phyloP scores from a whole-genome alignment of 2,797 vertebrate species.

The Lacerta agilis region DNA sequence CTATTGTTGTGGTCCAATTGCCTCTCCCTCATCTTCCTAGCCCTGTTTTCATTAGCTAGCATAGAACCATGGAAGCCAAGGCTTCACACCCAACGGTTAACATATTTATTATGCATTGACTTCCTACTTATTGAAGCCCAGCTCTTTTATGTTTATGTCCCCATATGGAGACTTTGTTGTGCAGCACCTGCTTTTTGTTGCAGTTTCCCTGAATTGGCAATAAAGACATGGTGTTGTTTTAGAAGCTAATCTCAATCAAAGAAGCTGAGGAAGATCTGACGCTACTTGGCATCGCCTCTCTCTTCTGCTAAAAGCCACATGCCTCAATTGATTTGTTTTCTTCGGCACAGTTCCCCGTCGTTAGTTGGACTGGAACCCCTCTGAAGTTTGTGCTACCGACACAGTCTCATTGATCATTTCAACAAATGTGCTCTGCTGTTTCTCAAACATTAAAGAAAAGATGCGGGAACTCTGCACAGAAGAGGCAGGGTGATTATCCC shows the following conservation, averaged over 20 bases:
- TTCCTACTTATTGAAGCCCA: slow-evolving; percentile 40
- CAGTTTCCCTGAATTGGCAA: slow-evolving; percentile 51
- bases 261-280: neutral
- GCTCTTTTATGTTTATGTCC: slow-evolving; percentile 46
- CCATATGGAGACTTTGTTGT: slow-evolving; percentile 42
- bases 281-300: neutral
- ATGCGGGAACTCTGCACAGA: slow-evolving; percentile 5
- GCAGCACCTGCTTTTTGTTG: slow-evolving; percentile 61
- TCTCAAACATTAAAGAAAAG: slow-evolving; percentile 22
- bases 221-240: slow-evolving; percentile 38
- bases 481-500: slow-evolving; percentile 3
- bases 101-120: slow-evolving; percentile 56
- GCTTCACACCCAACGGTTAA: slow-evolving; percentile 35
- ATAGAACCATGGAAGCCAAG: slow-evolving; percentile 16
- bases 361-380: slow-evolving; percentile 30
- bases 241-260: slow-evolving; percentile 49
- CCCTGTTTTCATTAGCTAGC: neutral
- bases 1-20: too few relatives aligned
- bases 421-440: slow-evolving; percentile 8
- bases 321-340: slow-evolving; percentile 25
- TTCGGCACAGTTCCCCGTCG: neutral
- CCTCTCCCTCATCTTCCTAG: neutral
- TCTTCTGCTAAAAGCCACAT: slow-evolving; percentile 14
- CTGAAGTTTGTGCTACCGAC: slow-evolving; percentile 21
- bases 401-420: slow-evolving; percentile 26